These are phyloP conservation scores for Plectus sambesii DNA, from an alignment of 1,140 invertebrate species.

Conservation along the genomic window DNA sequence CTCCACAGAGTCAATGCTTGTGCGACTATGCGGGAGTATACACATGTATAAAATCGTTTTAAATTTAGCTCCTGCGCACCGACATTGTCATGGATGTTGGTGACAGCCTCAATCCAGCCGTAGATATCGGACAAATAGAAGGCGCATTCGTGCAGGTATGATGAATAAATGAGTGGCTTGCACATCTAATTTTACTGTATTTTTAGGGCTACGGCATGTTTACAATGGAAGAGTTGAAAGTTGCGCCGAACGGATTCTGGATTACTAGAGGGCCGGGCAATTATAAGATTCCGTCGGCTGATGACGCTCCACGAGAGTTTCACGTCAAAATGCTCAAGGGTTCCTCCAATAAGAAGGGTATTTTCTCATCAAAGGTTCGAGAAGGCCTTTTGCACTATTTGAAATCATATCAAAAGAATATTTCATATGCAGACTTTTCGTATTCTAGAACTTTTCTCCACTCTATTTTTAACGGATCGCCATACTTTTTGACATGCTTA, in stretches of 20 bases:
- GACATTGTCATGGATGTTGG: constrained; percentile 92
- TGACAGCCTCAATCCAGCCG: constrained; percentile 80
- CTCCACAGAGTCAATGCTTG: too few species aligned
- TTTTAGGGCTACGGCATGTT: constrained; percentile 70
- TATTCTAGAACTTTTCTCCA: too few species aligned
- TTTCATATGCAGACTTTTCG: too few species aligned
- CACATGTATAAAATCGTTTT: not conserved
- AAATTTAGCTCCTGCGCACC: constrained; percentile 60
- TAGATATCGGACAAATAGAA: constrained; percentile 90
- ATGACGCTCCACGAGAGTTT: constrained; percentile 76
- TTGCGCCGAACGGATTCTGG: constrained; percentile 66
- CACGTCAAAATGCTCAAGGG: constrained; percentile 81
- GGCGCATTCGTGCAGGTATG: constrained; percentile 69
- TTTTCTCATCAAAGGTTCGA: constrained; percentile 80
- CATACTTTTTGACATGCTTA: too few species aligned
- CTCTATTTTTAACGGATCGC: too few species aligned
- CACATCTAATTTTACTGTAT: constrained; percentile 1
- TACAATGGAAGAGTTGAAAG: constrained; percentile 74
- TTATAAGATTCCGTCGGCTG: constrained; percentile 79
- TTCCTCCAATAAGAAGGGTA: constrained; percentile 69
- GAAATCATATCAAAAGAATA: too few species aligned
- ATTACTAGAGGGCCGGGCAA: constrained; percentile 74
- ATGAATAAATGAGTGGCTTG: constrained; percentile 3
- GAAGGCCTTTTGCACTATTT: constrained; percentile 5
- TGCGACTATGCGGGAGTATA: too few species aligned